These are phyloP conservation scores for Propithecus perrieri DNA, from an alignment of 2,797 vertebrate genomes.

Conservation along the genomic window DNA sequence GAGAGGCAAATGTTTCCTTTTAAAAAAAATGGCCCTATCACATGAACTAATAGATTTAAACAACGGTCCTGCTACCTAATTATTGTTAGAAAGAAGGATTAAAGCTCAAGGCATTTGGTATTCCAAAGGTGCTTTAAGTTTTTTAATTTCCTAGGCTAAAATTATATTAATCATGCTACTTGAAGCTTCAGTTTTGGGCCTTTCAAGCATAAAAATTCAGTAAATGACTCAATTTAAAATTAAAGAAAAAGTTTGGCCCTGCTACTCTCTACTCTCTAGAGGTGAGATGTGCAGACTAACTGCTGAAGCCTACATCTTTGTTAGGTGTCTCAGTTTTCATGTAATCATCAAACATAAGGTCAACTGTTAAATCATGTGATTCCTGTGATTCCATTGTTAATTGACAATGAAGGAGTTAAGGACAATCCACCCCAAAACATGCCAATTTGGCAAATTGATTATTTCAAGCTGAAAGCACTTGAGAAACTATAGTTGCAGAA, in stretches of 20 bases:
- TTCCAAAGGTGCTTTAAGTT: not conserved
- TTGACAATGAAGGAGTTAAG: not conserved
- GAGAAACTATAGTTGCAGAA: not conserved
- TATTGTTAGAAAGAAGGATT: not conserved
- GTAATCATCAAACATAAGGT: not conserved
- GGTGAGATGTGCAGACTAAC: not conserved
- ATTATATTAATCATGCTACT: not conserved
- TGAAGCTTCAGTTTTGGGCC: not conserved
- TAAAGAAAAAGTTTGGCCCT: not conserved
- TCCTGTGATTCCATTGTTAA: not conserved
- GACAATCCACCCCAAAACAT: not conserved
- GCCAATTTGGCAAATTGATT: not conserved
- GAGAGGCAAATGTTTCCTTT: not conserved
- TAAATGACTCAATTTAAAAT: not conserved
- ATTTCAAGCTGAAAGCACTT: not conserved
- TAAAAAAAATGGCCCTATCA: not conserved
- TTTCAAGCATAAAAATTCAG: slow-evolving; percentile 9
- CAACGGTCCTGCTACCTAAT: not conserved
- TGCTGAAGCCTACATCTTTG: not conserved
- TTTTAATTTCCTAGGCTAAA: not conserved
- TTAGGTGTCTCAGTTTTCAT: not conserved
- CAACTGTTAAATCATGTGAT: not conserved
- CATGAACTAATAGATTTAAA: not conserved
- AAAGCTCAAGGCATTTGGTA: not conserved
- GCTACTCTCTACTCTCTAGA: not conserved